Evolutionary conservation across 2,888 invertebrate genomes (phyloP).

Genomic region (Plagodis pulveraria): DNA sequence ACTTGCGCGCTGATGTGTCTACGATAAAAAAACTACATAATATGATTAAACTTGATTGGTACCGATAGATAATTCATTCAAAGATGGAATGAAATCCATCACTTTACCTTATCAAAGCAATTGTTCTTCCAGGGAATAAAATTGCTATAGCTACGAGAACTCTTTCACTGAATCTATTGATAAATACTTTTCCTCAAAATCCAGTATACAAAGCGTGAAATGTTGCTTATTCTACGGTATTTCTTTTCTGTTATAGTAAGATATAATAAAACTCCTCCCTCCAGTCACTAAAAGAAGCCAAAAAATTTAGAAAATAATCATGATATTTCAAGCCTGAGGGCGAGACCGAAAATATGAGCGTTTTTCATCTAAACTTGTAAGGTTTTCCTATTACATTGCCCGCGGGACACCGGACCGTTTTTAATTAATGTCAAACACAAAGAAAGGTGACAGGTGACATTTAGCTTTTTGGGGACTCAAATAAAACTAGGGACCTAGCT

Average conservation of each 20-base stretch:
- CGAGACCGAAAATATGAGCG: slow-evolving; percentile 26
- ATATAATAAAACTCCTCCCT: slow-evolving; percentile 4
- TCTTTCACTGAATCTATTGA: too few species aligned
- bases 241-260: neutral
- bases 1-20: too few species aligned
- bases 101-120: too few species aligned
- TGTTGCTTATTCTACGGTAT: neutral
- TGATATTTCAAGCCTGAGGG: slow-evolving; percentile 17
- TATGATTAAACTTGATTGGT: too few species aligned
- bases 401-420: slow-evolving; percentile 23
- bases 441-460: slow-evolving; percentile 15
- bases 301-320: slow-evolving; percentile 25
- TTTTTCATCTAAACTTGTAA: slow-evolving; percentile 32
- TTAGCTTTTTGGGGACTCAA: slow-evolving; percentile 10
- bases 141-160: too few species aligned
- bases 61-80: too few species aligned
- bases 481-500: neutral
- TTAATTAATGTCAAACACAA: slow-evolving; percentile 31
- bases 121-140: too few species aligned
- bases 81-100: too few species aligned
- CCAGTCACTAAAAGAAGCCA: slow-evolving; percentile 18
- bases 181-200: too few species aligned
- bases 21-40: too few species aligned
- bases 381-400: slow-evolving; percentile 29
- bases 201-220: too few species aligned